These are phyloP conservation scores for Bruchidius siliquastri DNA, from an alignment of 2,888 invertebrate genomes.

Conservation along the genomic window DNA sequence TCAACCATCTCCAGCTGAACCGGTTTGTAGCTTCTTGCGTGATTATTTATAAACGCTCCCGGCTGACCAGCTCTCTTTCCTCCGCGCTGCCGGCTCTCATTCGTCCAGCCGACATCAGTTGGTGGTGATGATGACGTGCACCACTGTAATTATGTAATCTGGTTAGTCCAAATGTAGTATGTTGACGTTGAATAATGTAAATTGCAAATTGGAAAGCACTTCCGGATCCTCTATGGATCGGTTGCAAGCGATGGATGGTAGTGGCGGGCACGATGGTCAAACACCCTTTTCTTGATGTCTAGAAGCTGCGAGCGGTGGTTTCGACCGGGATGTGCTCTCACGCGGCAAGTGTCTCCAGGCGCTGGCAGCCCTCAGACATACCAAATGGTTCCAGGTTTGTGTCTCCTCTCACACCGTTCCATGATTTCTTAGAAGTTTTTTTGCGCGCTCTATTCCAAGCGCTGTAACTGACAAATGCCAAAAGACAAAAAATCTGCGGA, in stretches of 20 bases:
- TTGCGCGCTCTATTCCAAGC: conserved; percentile 3
- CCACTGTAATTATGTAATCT: no score
- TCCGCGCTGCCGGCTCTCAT: no score
- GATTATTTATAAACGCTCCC: no score
- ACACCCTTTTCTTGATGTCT: conserved; percentile 61
- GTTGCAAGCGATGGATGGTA: neutral
- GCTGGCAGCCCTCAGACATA: conserved; percentile 99
- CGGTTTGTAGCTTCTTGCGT: no score
- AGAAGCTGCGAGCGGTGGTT: conserved; percentile 66
- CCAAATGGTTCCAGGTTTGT: conserved; percentile 99
- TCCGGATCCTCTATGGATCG: neutral
- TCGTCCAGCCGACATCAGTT: no score
- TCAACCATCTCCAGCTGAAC: no score
- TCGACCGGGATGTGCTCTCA: conserved; percentile 89
- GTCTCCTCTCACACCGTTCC: conserved; percentile 47
- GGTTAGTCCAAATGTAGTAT: no score
- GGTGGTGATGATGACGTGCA: no score
- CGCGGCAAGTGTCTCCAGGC: conserved; percentile 99
- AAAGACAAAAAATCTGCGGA: neutral
- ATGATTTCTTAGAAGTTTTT: conserved; percentile 17
- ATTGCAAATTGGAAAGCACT: neutral
- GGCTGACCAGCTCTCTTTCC: no score
- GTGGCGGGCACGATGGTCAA: conserved; percentile 60
- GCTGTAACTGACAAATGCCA: neutral
- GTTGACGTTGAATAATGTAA: neutral